Evolutionary conservation across 2,888 invertebrate species (phyloP), one percentile per base, ranked within the genome.

Genomic region (Diarsia dahlii): DNA sequence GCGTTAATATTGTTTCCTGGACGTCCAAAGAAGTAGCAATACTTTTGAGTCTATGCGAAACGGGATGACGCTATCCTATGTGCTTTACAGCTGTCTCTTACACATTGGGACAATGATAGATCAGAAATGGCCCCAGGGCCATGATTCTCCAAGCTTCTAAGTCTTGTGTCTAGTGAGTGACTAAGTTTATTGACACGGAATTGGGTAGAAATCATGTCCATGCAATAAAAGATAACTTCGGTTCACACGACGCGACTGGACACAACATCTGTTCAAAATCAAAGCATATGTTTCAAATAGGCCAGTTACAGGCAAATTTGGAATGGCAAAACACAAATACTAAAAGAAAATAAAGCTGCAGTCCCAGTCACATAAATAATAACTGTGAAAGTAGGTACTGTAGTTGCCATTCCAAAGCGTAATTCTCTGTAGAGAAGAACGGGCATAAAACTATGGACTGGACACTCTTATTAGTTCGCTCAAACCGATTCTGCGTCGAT

Each of bases 331-430:
- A 28, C 15, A 15, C 56, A 23, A 56, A 13, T 56, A n/a, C 12
- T 23, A 23, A 23, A 56, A 28, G 8, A 18, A 28, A 58, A 54
- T 10, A 12, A 56, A 23, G 56, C 12, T 12, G 2, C 23, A 23
- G 13, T 5, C 12, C n/a, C n/a, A 56, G 12, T 2, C 18, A 50
- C 6, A 56, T 13, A 5, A 13, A 56, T 6, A 56, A 6, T 12
- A 56, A 56, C 12, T 54, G 52, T 52, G n/a, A n/a, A 54, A 54
- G 54, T n/a, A n/a, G n/a, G n/a, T n/a, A 54, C 54, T n/a, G 54
- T 56, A 56, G 15, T 58, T 58, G 8, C 28, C 9, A 9, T 58
- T 28, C 28, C 15, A 58, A 58, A 58, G 23, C 23, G 13, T 23
- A 56, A 6, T 6, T 56, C 23, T 56, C 54, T 56, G 10, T 58